These are phyloP conservation scores for Menura novaehollandiae DNA, from an alignment of 2,113 vertebrate species.

Conservation along the genomic window DNA sequence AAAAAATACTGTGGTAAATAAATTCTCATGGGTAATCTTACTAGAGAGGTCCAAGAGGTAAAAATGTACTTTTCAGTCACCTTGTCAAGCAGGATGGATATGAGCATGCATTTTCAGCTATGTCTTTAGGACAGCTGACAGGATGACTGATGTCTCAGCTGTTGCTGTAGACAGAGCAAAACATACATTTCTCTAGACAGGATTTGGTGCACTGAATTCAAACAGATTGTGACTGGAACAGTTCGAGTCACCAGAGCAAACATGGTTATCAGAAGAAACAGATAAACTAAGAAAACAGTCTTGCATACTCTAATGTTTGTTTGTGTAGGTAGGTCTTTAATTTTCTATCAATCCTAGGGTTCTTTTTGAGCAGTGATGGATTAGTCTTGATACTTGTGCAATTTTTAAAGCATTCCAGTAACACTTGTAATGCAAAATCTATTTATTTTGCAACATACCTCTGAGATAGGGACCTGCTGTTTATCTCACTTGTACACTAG, in stretches of 20 bases:
- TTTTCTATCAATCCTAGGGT: not conserved
- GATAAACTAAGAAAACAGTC: constrained; percentile 1
- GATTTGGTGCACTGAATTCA: not conserved
- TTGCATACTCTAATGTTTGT: not conserved
- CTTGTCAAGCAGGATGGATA: not conserved
- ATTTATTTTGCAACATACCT: not conserved
- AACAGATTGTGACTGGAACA: not conserved
- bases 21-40: not conserved
- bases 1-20: not conserved
- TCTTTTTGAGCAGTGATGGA: not conserved
- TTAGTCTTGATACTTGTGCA: not conserved
- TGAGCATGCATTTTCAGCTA: not conserved
- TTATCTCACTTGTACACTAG: not conserved
- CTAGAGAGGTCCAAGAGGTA: not conserved
- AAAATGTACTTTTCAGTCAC: not conserved
- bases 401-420: not conserved
- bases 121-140: not conserved
- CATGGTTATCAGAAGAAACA: constrained; percentile 6
- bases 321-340: not conserved
- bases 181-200: not conserved
- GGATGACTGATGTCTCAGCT: not conserved
- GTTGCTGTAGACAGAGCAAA: not conserved
- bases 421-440: not conserved
- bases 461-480: not conserved
- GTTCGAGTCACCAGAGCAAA: not conserved